Evolutionary conservation across 2,888 invertebrate genomes (phyloP).

Genomic region (Tipula confusa): DNA sequence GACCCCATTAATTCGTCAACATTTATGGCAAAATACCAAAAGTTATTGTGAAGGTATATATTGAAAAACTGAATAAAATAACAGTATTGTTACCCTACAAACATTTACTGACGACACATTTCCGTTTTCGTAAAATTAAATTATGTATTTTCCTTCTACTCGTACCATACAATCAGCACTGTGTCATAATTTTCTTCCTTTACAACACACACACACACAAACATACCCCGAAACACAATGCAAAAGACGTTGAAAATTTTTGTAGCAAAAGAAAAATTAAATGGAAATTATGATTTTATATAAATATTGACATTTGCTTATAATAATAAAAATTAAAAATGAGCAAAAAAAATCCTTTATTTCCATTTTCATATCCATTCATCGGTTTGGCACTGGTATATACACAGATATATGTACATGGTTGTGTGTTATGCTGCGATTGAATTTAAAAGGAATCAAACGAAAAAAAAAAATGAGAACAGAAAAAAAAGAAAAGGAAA

Average conservation of each 20-base stretch:
- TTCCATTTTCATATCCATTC: background rate
- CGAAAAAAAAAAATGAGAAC: background rate
- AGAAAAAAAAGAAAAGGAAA: too few species aligned
- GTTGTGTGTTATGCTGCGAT: background rate
- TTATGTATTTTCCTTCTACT: too few species aligned
- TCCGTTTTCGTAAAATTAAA: too few species aligned
- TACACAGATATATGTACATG: background rate
- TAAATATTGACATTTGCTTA: conserved; percentile 3
- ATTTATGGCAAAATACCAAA: too few species aligned
- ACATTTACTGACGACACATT: too few species aligned
- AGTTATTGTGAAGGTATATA: too few species aligned
- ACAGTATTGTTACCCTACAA: too few species aligned
- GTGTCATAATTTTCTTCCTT: too few species aligned
- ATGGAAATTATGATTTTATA: background rate
- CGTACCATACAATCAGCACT: too few species aligned
- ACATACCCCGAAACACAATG: background rate
- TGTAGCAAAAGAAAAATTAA: background rate
- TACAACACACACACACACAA: background rate
- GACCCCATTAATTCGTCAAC: too few species aligned
- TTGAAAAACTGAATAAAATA: too few species aligned
- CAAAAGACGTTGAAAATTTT: background rate
- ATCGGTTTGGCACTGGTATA: background rate
- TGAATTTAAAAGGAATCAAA: background rate
- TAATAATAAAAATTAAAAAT: conserved; percentile 7
- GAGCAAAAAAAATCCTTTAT: background rate